These are phyloP conservation scores for Crossaster papposus DNA, from an alignment of 53 echinoderm and acorn worm species.

Conservation along the genomic window DNA sequence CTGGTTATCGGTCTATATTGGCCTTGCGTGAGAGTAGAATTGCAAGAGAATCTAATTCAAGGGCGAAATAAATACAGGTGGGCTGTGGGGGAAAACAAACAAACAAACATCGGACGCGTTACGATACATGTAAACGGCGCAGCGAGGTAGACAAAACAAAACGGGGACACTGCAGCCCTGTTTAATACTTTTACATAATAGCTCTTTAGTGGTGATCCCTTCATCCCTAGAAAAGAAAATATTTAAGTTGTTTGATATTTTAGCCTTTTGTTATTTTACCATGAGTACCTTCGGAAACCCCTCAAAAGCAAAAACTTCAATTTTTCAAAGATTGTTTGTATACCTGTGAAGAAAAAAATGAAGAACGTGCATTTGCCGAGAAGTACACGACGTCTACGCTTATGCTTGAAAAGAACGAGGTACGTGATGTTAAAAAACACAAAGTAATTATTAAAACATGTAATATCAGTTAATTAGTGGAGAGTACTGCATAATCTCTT, in stretches of 20 bases:
- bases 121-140: background rate
- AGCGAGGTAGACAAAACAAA: too few species aligned
- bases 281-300: too few species aligned
- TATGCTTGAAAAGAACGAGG: background rate
- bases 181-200: too few species aligned
- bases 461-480: background rate
- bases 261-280: too few species aligned
- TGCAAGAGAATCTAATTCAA: background rate
- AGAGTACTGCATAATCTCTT: constrained; percentile 17
- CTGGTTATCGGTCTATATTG: background rate
- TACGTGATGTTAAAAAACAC: background rate
- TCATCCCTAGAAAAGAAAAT: too few species aligned
- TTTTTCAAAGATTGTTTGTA: too few species aligned
- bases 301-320: too few species aligned
- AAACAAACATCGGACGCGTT: background rate
- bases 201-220: too few species aligned
- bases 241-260: too few species aligned
- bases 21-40: background rate
- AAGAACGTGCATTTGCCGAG: background rate
- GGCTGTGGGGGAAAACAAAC: background rate
- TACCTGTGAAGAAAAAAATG: background rate
- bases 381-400: background rate
- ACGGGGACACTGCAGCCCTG: too few species aligned
- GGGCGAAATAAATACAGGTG: background rate
- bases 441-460: background rate